Conservation (phyloP, 1,140 invertebrate species). For the Eulimnadia texana region DNA sequence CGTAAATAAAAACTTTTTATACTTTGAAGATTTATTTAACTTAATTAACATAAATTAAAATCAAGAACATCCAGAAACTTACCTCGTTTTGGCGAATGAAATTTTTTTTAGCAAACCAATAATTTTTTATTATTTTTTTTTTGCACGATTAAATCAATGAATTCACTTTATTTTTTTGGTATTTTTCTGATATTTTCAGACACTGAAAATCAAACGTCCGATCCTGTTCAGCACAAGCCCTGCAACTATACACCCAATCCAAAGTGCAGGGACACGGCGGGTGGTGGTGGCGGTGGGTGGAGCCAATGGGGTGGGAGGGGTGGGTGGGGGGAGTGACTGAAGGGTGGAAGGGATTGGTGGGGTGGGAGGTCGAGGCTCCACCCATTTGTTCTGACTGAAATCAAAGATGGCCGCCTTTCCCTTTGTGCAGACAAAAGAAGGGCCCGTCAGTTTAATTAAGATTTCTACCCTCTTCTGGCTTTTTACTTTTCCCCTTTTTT, state of each 20-base stretch:
- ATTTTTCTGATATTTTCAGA: too few relatives aligned
- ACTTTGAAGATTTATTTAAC: too few relatives aligned
- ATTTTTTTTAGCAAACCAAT: too few relatives aligned
- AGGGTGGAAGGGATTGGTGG: background rate
- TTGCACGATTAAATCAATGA: too few relatives aligned
- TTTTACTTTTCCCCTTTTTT: background rate
- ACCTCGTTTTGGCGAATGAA: too few relatives aligned
- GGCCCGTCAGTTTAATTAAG: background rate
- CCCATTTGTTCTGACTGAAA: background rate
- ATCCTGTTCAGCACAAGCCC: background rate
- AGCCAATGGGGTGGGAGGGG: background rate
- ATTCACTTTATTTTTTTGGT: too few relatives aligned
- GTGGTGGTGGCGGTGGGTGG: background rate
- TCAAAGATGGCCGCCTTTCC: background rate
- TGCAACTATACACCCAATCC: background rate
- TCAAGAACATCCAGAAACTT: too few relatives aligned
- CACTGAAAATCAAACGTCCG: background rate
- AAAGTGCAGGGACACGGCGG: background rate
- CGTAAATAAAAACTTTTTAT: too few relatives aligned
- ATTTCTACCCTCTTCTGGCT: background rate
- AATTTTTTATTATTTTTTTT: too few relatives aligned
- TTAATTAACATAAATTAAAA: too few relatives aligned
- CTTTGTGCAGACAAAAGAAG: background rate
- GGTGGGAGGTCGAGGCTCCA: background rate
- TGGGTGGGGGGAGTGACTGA: background rate